phyloP scores from a whole-genome alignment of 1,140 invertebrate species.

The Wasmannia auropunctata region DNA sequence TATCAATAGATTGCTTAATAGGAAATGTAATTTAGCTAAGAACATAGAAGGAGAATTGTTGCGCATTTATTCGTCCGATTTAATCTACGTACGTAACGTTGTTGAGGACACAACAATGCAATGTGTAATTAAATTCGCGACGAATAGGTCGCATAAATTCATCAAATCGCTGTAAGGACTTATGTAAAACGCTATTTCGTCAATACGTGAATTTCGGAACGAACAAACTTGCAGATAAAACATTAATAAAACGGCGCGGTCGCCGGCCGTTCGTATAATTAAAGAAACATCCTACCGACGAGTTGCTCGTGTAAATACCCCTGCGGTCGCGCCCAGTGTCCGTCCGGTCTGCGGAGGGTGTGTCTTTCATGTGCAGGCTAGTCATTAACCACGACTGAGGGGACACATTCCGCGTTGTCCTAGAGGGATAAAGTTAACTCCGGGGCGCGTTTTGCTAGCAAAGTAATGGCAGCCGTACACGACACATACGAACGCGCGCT shows the following conservation, averaged over 20 bases:
- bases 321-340: conserved; percentile 48
- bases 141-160: not conserved
- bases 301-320: conserved; percentile 39
- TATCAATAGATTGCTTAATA: conserved; percentile 6
- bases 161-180: not conserved
- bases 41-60: not conserved
- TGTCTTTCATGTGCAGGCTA: conserved; percentile 49
- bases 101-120: too few relatives aligned
- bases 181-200: conserved; percentile 6
- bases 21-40: conserved; percentile 1
- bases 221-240: not conserved
- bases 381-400: conserved; percentile 49
- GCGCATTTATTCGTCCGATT: not conserved
- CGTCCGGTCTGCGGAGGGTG: conserved; percentile 43
- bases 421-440: conserved; percentile 43
- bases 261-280: not conserved
- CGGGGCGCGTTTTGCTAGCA: conserved; percentile 26
- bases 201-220: conserved; percentile 21
- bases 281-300: conserved; percentile 38
- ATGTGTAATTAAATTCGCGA: not conserved
- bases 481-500: not conserved
- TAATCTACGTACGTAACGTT: not conserved
- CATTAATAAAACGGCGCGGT: conserved; percentile 8
- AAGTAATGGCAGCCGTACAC: conserved; percentile 28
- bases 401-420: conserved; percentile 15